Conservation (phyloP, 2,797 vertebrate genomes). For the Chromis chromis region DNA sequence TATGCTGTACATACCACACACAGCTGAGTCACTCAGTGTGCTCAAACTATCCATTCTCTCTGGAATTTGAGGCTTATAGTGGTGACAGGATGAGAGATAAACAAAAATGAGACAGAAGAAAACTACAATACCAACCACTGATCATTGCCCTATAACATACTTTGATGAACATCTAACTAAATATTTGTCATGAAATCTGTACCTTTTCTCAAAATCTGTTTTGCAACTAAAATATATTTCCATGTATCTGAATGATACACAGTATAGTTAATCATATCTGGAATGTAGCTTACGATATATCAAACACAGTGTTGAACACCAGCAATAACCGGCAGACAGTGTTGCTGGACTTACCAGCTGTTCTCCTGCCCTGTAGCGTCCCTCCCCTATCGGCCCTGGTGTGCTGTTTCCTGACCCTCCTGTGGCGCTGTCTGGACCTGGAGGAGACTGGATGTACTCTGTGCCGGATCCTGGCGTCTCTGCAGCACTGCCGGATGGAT, state of each 20-base stretch:
- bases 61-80: slow-evolving; percentile 85
- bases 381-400: slow-evolving; percentile 81
- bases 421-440: slow-evolving; percentile 81
- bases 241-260: background rate
- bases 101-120: slow-evolving; percentile 12
- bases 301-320: background rate
- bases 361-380: slow-evolving; percentile 82
- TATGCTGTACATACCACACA: slow-evolving; percentile 79
- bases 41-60: slow-evolving; percentile 83
- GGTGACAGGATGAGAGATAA: slow-evolving; percentile 41
- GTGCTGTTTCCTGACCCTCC: slow-evolving; percentile 85
- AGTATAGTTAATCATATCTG: background rate
- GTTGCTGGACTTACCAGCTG: slow-evolving; percentile 78
- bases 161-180: background rate
- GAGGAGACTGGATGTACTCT: slow-evolving; percentile 90
- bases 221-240: background rate
- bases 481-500: slow-evolving; percentile 82
- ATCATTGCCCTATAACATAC: slow-evolving; percentile 1
- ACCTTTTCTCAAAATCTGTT: too few relatives aligned
- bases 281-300: background rate
- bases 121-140: slow-evolving; percentile 18
- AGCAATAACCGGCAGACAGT: background rate
- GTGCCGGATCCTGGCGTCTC: slow-evolving; percentile 86
- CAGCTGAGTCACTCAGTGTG: slow-evolving; percentile 75
- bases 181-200: background rate